These are phyloP conservation scores for Holotrichia oblita DNA, from an alignment of 1,140 invertebrate species.

Conservation along the genomic window DNA sequence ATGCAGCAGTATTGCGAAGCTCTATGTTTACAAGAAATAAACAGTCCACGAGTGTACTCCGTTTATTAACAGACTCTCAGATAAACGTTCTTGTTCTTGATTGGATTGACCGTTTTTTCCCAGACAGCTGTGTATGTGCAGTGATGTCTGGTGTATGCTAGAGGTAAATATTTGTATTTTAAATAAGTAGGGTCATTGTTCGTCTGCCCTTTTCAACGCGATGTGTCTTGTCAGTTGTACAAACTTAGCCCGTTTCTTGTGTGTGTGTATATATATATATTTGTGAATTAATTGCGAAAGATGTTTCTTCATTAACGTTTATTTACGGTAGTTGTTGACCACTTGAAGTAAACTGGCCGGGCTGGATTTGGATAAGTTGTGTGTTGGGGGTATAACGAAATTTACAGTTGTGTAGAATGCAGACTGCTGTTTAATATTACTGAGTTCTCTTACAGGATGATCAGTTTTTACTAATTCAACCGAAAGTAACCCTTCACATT, in stretches of 20 bases:
- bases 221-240: slow-evolving; percentile 11
- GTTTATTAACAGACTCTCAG: slow-evolving; percentile 28
- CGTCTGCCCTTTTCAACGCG: slow-evolving; percentile 19
- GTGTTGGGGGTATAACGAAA: neutral
- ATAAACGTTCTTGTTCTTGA: slow-evolving; percentile 35
- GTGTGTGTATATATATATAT: neutral
- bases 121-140: slow-evolving; percentile 37
- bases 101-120: slow-evolving; percentile 37
- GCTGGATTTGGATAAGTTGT: too few relatives aligned
- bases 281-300: slow-evolving; percentile 8
- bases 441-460: too few relatives aligned
- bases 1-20: neutral
- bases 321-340: neutral
- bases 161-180: slow-evolving; percentile 39
- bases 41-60: slow-evolving; percentile 2
- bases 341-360: neutral
- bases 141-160: slow-evolving; percentile 24
- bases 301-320: slow-evolving; percentile 11
- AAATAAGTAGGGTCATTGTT: slow-evolving; percentile 37
- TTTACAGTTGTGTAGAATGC: neutral
- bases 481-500: too few relatives aligned
- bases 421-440: too few relatives aligned
- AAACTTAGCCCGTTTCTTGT: neutral
- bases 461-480: too few relatives aligned
- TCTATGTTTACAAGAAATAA: neutral